phyloP scores from a whole-genome alignment of 1,140 invertebrate species.

The Melanaphis sacchari region DNA sequence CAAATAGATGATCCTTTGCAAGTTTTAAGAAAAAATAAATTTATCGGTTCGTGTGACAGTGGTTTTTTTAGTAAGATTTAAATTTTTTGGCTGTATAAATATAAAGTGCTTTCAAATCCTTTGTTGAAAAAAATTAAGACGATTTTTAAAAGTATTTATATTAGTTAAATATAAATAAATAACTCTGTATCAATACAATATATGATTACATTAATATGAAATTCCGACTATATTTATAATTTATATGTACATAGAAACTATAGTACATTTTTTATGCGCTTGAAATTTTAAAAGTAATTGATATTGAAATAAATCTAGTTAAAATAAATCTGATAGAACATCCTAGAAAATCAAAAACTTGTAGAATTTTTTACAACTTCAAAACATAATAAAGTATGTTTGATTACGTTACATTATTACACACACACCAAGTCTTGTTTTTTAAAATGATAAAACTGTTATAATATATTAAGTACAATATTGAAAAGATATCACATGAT shows the following conservation, averaged over 20 bases:
- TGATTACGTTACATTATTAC: neutral
- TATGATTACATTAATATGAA: neutral
- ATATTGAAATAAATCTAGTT: neutral
- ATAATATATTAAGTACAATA: neutral
- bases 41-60: neutral
- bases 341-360: neutral
- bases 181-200: neutral
- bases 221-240: neutral
- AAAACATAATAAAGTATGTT: neutral
- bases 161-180: neutral
- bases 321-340: neutral
- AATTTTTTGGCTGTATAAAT: neutral
- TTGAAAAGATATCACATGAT: neutral
- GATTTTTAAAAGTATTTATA: neutral
- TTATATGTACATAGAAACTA: neutral
- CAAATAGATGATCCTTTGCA: neutral
- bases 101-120: neutral
- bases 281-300: neutral
- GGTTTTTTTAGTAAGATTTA: neutral
- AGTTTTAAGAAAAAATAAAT: constrained; percentile 9
- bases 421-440: neutral
- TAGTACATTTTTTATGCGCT: neutral
- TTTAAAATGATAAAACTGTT: neutral
- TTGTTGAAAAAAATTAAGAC: neutral
- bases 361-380: neutral